Conservation (phyloP, 1,140 invertebrate genomes). For the Magallana angulata region DNA sequence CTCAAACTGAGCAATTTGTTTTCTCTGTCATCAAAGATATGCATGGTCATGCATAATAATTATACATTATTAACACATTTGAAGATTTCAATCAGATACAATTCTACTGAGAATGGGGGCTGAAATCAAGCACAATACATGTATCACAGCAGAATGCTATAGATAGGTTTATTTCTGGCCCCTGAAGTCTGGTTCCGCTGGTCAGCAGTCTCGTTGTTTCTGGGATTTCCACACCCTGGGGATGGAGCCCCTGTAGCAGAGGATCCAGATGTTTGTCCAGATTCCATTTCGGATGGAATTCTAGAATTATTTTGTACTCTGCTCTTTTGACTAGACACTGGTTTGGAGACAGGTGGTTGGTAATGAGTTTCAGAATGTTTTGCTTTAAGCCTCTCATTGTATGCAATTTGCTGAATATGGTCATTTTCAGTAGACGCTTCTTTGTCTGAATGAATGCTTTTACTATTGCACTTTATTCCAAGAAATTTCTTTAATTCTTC, state of each 20-base stretch:
- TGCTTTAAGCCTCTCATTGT: background rate
- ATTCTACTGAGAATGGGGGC: background rate
- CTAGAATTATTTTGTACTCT: background rate
- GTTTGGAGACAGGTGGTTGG: background rate
- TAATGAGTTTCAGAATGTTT: background rate
- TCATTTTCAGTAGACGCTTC: no score
- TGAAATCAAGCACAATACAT: background rate
- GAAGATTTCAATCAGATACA: background rate
- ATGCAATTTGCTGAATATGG: no score
- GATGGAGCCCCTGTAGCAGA: background rate
- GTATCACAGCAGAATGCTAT: conserved; percentile 16
- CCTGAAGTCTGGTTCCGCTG: background rate
- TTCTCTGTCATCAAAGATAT: no score
- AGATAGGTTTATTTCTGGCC: background rate
- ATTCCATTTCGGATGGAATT: background rate
- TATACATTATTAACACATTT: background rate
- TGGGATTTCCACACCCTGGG: background rate
- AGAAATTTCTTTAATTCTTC: conserved; percentile 18
- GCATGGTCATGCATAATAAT: background rate
- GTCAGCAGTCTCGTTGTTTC: background rate
- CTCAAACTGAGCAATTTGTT: no score
- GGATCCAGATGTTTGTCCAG: background rate
- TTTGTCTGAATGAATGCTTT: background rate
- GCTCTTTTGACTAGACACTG: conserved; percentile 2
- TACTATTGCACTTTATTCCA: conserved; percentile 2